phyloP scores from a whole-genome alignment of 2,888 invertebrate genomes.

The Diogma glabrata region DNA sequence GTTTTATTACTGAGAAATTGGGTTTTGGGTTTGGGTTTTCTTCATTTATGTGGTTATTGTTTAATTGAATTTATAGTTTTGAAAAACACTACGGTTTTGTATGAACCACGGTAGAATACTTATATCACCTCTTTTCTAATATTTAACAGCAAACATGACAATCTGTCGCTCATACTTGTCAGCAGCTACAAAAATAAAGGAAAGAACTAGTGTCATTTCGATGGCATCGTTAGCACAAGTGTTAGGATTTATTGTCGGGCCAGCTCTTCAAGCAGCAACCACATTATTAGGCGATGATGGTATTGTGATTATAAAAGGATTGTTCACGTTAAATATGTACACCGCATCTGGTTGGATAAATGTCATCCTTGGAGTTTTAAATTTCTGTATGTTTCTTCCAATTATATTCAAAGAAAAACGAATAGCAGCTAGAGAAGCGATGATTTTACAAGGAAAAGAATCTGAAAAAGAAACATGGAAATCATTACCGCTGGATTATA shows the following conservation, averaged over 20 bases:
- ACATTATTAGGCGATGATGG: slow-evolving; percentile 65
- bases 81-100: no score
- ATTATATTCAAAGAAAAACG: slow-evolving; percentile 58
- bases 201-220: slow-evolving; percentile 73
- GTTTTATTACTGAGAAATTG: no score
- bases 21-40: no score
- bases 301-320: slow-evolving; percentile 37
- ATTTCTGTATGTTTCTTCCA: slow-evolving; percentile 63
- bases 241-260: slow-evolving; percentile 76
- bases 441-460: slow-evolving; percentile 57
- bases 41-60: no score
- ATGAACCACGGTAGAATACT: not conserved
- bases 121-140: slow-evolving; percentile 7
- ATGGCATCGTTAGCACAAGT: slow-evolving; percentile 77
- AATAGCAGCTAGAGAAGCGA: slow-evolving; percentile 69
- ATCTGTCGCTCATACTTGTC: slow-evolving; percentile 76
- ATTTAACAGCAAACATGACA: slow-evolving; percentile 59
- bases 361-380: slow-evolving; percentile 57
- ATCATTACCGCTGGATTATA: slow-evolving; percentile 55
- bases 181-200: slow-evolving; percentile 65
- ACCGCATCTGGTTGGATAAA: slow-evolving; percentile 81
- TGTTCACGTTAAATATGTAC: slow-evolving; percentile 69
- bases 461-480: slow-evolving; percentile 66
- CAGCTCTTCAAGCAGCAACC: slow-evolving; percentile 68
- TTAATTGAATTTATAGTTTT: no score